These are phyloP conservation scores for Chrysomallon squamiferum DNA, from an alignment of 1,140 invertebrate genomes.

Conservation along the genomic window DNA sequence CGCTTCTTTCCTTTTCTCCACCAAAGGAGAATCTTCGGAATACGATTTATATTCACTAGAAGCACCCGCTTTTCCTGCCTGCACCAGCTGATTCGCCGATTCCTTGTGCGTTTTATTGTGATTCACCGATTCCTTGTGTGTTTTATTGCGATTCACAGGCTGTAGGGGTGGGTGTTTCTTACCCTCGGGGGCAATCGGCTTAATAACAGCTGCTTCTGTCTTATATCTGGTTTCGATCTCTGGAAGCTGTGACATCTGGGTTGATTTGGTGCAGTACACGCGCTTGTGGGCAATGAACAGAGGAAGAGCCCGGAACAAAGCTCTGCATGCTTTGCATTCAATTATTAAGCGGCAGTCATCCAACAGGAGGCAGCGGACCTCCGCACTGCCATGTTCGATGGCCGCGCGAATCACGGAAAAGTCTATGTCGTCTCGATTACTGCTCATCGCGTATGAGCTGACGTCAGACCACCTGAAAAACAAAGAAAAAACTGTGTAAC, in stretches of 20 bases:
- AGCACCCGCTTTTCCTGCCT: constrained; percentile 27
- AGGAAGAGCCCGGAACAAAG: constrained; percentile 80
- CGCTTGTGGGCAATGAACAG: constrained; percentile 87
- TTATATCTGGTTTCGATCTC: constrained; percentile 3
- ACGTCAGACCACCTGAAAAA: no score
- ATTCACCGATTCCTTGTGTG: not conserved
- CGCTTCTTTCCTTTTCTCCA: constrained; percentile 32
- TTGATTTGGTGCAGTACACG: constrained; percentile 72
- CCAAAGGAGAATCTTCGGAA: constrained; percentile 38
- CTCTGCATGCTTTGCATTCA: constrained; percentile 85
- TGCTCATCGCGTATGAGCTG: no score
- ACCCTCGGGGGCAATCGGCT: constrained; percentile 39
- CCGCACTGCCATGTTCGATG: constrained; percentile 48
- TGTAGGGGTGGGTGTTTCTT: not conserved
- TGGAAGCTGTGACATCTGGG: constrained; percentile 4
- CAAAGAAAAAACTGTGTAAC: no score
- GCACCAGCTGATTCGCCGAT: not conserved
- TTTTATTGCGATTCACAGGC: not conserved
- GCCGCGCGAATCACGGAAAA: constrained; percentile 48
- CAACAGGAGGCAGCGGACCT: constrained; percentile 70
- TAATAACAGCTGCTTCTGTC: constrained; percentile 43
- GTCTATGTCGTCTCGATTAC: constrained; percentile 28
- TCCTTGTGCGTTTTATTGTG: no score
- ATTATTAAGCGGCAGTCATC: constrained; percentile 84
- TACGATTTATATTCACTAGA: constrained; percentile 44